These are phyloP conservation scores for Pogonognathellus flavescens DNA, from an alignment of 1,140 invertebrate species.

Conservation along the genomic window DNA sequence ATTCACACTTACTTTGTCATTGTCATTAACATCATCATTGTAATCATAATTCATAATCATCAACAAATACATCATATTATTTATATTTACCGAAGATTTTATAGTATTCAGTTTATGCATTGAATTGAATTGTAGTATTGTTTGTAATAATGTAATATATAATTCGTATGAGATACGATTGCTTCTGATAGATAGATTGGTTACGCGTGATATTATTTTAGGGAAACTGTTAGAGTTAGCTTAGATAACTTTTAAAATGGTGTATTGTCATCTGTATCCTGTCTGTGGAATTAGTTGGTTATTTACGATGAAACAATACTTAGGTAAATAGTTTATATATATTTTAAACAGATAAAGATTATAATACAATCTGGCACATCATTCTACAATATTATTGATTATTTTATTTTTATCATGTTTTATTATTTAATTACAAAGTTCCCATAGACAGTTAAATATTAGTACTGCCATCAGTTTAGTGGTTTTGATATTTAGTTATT, in stretches of 20 bases:
- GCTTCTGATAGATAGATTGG: not conserved
- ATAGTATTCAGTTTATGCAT: not conserved
- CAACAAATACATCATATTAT: conserved; percentile 3
- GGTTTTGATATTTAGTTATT: not conserved
- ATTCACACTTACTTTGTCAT: conserved; percentile 44
- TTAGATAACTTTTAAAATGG: too few species aligned
- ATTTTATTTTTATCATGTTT: conserved; percentile 17
- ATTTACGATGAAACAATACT: conserved; percentile 1
- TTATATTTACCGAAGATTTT: conserved; percentile 1
- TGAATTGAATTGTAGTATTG: conserved; percentile 34
- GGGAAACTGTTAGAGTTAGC: not conserved
- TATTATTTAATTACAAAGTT: conserved; percentile 33
- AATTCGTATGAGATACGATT: not conserved
- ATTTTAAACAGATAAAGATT: conserved; percentile 17
- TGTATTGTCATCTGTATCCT: not conserved
- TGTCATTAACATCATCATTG: conserved; percentile 5
- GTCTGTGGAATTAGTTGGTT: conserved; percentile 1
- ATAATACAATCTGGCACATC: not conserved
- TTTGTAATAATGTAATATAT: conserved; percentile 18
- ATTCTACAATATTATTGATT: conserved; percentile 17
- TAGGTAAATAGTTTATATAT: conserved; percentile 14
- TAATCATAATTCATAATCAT: conserved; percentile 18
- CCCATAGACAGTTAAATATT: not conserved
- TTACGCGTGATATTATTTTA: not conserved
- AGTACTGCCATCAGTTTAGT: not conserved